Evolutionary conservation across 2,888 invertebrate species (phyloP).

Genomic region (Cylindroiulus punctatus): DNA sequence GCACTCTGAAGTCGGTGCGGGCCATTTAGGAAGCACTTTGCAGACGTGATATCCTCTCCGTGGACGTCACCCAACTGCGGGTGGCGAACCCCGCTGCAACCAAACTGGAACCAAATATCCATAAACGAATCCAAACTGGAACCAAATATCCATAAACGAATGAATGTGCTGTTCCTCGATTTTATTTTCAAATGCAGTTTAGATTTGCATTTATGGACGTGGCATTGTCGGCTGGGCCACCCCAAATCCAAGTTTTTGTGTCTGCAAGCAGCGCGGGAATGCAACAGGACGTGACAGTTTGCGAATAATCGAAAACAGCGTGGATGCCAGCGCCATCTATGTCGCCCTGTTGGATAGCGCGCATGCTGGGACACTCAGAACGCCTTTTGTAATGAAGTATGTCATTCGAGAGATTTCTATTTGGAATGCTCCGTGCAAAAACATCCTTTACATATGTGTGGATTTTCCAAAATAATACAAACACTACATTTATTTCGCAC

Average conservation of each 20-base stretch:
- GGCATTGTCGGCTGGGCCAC: background rate
- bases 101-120: constrained; percentile 15
- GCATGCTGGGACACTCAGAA: too few relatives aligned
- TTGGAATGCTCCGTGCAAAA: too few relatives aligned
- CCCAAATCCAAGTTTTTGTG: background rate
- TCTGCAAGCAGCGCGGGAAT: too few relatives aligned
- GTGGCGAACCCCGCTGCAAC: background rate
- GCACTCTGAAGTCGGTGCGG: constrained; percentile 6
- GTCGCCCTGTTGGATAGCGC: too few relatives aligned
- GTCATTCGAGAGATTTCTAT: too few relatives aligned
- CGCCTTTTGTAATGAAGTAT: too few relatives aligned
- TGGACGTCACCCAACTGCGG: background rate
- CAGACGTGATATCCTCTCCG: background rate
- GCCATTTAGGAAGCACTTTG: constrained; percentile 46
- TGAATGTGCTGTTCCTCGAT: background rate
- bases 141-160: constrained; percentile 2
- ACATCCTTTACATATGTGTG: too few relatives aligned
- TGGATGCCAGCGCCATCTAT: too few relatives aligned
- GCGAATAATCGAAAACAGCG: too few relatives aligned
- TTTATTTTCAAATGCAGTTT: background rate
- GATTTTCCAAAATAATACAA: too few relatives aligned
- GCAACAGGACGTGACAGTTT: background rate
- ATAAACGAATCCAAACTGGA: constrained; percentile 11
- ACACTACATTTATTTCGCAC: too few relatives aligned
- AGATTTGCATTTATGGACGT: background rate